A percentile compares a stretch with the other conserved stretches of the same genome.
These are phyloP conservation scores for Danionella dracula DNA, from an alignment of 2,797 vertebrate genomes.

Conservation along the genomic window DNA sequence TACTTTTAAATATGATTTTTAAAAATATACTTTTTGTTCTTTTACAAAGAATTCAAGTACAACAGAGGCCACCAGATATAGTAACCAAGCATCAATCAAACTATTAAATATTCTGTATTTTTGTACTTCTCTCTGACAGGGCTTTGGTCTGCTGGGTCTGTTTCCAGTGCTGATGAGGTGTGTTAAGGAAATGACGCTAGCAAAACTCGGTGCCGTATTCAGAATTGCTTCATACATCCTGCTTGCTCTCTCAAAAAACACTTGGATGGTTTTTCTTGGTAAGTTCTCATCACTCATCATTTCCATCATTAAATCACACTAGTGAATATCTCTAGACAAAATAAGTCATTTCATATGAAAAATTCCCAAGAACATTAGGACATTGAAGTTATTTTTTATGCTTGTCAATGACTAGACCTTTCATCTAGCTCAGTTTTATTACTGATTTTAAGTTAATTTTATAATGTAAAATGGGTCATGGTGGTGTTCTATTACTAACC, in stretches of 20 bases:
- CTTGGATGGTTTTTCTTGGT: slow-evolving; percentile 61
- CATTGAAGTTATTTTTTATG: not conserved
- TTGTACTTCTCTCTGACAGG: slow-evolving; percentile 44
- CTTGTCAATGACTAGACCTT: not conserved
- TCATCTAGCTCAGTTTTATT: not conserved
- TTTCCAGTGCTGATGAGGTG: slow-evolving; percentile 54
- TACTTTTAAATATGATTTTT: too few relatives aligned
- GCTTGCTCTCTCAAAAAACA: slow-evolving; percentile 56
- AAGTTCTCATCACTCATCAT: slow-evolving; percentile 14
- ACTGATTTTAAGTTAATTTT: too few relatives aligned
- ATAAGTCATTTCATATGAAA: not conserved
- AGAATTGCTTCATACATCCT: slow-evolving; percentile 44
- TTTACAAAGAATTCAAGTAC: not conserved
- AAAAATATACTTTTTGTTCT: not conserved
- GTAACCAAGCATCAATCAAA: not conserved
- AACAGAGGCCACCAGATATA: not conserved
- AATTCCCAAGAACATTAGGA: not conserved
- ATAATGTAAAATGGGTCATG: too few relatives aligned
- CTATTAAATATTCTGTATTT: not conserved
- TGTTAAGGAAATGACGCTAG: slow-evolving; percentile 52
- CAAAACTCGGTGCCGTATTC: slow-evolving; percentile 49
- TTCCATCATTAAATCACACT: too few relatives aligned
- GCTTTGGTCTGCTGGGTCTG: slow-evolving; percentile 48
- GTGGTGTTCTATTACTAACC: too few relatives aligned
- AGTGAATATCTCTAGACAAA: not conserved